phyloP scores from a whole-genome alignment of 2,888 invertebrate genomes.

The Vandiemenella viatica region DNA sequence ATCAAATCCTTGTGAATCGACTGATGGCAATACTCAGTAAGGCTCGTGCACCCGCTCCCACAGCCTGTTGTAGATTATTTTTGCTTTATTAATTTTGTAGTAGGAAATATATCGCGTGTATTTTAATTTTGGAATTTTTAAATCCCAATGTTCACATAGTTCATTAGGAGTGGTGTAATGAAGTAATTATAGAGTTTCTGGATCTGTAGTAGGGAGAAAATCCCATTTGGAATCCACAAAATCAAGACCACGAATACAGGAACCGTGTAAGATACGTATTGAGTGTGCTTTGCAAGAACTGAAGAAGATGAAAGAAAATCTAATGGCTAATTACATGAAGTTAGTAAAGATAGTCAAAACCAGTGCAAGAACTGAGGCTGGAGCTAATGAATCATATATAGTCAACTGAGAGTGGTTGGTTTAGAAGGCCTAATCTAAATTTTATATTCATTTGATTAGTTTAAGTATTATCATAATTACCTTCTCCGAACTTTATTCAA shows the following conservation, averaged over 20 bases:
- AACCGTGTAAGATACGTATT: not conserved
- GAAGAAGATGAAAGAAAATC: slow-evolving; percentile 6
- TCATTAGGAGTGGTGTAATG: slow-evolving; percentile 4
- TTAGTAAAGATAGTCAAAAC: not conserved
- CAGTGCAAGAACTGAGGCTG: not conserved
- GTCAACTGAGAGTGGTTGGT: slow-evolving; percentile 4
- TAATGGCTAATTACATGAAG: slow-evolving; percentile 2
- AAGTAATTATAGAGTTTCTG: slow-evolving; percentile 4
- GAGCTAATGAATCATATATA: not conserved
- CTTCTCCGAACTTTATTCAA: too few species aligned
- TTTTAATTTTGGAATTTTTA: too few species aligned
- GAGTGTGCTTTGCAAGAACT: slow-evolving; percentile 3
- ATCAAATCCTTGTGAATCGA: not conserved
- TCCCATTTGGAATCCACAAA: slow-evolving; percentile 2
- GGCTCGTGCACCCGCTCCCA: not conserved
- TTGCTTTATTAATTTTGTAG: not conserved
- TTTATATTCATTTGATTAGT: too few species aligned
- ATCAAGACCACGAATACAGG: slow-evolving; percentile 2
- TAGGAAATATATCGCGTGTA: too few species aligned
- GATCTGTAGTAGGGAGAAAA: slow-evolving; percentile 2
- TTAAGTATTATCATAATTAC: too few species aligned
- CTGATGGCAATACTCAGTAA: not conserved
- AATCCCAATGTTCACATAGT: not conserved
- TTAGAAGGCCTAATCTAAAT: too few species aligned
- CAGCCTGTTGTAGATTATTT: not conserved